phyloP scores from a whole-genome alignment of 2,797 vertebrate species.

The Mionectes olivaceus region DNA sequence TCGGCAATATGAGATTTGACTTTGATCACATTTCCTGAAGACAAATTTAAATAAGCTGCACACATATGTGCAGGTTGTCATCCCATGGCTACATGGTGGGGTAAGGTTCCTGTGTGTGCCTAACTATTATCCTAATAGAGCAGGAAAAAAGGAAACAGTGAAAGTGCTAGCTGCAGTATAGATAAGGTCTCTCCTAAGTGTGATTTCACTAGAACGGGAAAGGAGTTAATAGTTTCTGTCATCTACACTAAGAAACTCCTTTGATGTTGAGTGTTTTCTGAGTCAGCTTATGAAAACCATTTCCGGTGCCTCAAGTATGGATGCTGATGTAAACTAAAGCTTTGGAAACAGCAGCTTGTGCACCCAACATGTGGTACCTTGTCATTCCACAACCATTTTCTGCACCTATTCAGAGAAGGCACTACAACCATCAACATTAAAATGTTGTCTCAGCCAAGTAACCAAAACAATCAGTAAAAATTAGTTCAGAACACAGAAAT shows the following conservation, averaged over 20 bases:
- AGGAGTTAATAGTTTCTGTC: neutral
- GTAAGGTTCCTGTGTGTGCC: rapidly evolving
- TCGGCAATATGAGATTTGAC: neutral
- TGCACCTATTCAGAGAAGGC: neutral
- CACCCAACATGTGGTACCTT: neutral
- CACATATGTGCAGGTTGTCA: neutral
- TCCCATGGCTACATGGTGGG: neutral
- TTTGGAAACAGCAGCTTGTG: neutral
- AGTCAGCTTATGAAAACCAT: neutral
- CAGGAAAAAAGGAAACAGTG: neutral
- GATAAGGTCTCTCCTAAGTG: neutral
- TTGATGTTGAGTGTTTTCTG: neutral
- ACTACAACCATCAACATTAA: neutral
- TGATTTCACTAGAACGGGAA: neutral
- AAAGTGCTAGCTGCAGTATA: neutral
- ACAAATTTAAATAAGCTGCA: neutral
- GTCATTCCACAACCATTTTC: neutral
- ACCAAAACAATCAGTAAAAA: neutral
- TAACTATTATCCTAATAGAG: neutral
- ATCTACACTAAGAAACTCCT: neutral
- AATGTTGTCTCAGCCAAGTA: neutral
- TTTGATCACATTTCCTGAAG: neutral
- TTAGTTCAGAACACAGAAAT: neutral
- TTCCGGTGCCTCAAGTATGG: neutral
- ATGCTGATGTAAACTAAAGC: neutral